Evolutionary conservation across 2,113 vertebrate species (phyloP).

Genomic region (Prunella fulvescens): DNA sequence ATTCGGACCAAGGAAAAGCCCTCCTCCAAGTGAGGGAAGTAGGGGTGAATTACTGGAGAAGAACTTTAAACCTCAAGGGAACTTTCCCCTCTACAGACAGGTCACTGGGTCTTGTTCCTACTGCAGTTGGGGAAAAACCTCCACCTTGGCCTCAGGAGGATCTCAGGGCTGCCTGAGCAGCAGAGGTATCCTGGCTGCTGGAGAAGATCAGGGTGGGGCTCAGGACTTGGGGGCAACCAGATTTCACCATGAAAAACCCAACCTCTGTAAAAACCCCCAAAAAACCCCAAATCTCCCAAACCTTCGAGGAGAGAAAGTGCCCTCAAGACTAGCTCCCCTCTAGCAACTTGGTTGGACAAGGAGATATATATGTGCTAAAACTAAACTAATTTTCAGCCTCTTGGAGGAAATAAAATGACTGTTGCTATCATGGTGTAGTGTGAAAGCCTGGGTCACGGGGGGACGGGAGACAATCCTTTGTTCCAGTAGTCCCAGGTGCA

Average conservation of each 20-base stretch:
- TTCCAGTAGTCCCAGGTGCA: constrained; percentile 71
- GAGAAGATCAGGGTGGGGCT: neutral
- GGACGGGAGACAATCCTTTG: constrained; percentile 62
- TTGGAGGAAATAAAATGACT: constrained; percentile 45
- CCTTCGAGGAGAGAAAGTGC: neutral
- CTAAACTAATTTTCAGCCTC: constrained; percentile 29
- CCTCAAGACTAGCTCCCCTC: neutral
- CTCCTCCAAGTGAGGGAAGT: neutral
- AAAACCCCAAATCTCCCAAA: neutral
- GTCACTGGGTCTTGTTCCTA: neutral
- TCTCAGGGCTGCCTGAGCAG: neutral
- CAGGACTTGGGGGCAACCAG: neutral
- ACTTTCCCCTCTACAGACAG: neutral
- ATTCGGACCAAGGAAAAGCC: neutral
- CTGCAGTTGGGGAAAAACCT: accelerated
- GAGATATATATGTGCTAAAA: neutral
- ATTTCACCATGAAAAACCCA: neutral
- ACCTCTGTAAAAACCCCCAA: neutral
- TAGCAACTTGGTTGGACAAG: neutral
- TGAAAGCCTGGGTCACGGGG: constrained; percentile 25
- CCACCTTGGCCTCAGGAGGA: neutral
- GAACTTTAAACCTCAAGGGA: neutral
- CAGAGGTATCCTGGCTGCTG: neutral
- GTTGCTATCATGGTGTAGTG: constrained; percentile 50
- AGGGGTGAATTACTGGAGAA: neutral